Conservation (phyloP, 1,140 invertebrate genomes). For the Lucilia sericata region DNA sequence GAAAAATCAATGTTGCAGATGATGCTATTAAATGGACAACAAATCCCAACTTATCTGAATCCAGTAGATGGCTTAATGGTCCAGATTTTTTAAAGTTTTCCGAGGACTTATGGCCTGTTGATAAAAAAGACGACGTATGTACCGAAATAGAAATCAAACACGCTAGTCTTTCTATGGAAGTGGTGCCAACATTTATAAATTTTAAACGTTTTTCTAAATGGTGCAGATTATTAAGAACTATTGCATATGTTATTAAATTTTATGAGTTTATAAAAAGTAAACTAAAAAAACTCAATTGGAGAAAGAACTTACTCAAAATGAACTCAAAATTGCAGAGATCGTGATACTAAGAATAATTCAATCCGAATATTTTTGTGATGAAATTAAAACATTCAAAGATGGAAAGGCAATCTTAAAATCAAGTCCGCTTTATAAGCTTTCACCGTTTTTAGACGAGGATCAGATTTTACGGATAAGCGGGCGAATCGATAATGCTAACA, state of each 20-base stretch:
- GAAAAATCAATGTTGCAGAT: slow-evolving; percentile 57
- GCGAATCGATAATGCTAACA: not conserved
- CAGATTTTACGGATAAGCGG: not conserved
- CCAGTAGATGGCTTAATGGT: slow-evolving; percentile 21
- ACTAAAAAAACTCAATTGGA: not conserved
- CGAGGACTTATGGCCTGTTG: not conserved
- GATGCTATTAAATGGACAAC: slow-evolving; percentile 49
- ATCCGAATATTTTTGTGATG: too few relatives aligned
- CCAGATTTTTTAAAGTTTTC: not conserved
- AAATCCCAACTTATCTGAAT: not conserved
- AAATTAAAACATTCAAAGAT: too few relatives aligned
- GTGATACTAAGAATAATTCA: not conserved
- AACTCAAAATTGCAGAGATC: not conserved
- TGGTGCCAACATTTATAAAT: not conserved
- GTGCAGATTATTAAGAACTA: not conserved
- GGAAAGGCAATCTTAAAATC: too few relatives aligned
- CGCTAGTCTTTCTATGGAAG: not conserved
- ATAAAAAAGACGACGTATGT: not conserved
- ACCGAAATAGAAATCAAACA: not conserved
- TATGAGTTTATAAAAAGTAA: not conserved
- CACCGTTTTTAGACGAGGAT: slow-evolving; percentile 18
- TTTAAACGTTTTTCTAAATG: not conserved
- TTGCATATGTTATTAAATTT: not conserved
- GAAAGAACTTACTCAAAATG: not conserved
- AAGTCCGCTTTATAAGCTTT: slow-evolving; percentile 16